Conservation (phyloP, 2,888 invertebrate species). For the Baronia brevicornis region DNA sequence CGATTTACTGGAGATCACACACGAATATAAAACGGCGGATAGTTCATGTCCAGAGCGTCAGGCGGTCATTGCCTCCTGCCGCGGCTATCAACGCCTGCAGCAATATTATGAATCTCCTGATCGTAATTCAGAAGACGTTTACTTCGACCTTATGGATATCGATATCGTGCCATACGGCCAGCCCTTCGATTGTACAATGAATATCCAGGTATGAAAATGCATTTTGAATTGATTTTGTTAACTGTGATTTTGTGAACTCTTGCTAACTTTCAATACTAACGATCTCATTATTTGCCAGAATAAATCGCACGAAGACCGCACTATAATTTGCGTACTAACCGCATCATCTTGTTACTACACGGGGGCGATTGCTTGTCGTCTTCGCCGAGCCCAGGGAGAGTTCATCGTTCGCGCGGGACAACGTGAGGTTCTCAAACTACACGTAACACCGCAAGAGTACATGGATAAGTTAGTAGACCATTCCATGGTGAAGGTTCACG, state of each 20-base stretch:
- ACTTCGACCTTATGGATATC: conserved; percentile 79
- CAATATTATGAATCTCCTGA: conserved; percentile 77
- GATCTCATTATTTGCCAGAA: conserved; percentile 54
- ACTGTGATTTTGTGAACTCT: no score
- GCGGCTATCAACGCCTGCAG: conserved; percentile 77
- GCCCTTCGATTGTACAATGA: conserved; percentile 79
- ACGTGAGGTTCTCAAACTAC: conserved; percentile 77
- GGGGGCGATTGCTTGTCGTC: conserved; percentile 78
- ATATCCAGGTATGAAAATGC: conserved; percentile 77
- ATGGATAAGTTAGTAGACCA: conserved; percentile 82
- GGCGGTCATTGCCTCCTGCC: conserved; percentile 80
- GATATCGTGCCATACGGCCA: conserved; percentile 80
- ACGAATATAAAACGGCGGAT: conserved; percentile 78
- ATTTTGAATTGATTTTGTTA: no score
- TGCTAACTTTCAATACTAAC: no score
- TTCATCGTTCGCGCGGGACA: conserved; percentile 78
- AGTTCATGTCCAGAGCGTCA: conserved; percentile 79
- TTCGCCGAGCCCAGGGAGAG: conserved; percentile 77
- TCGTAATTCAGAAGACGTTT: conserved; percentile 77
- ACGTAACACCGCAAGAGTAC: conserved; percentile 80
- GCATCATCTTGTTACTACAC: conserved; percentile 82
- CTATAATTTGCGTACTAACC: conserved; percentile 77
- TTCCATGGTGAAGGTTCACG: conserved; percentile 81
- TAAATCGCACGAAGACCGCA: conserved; percentile 77
- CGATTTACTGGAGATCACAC: conserved; percentile 80